Evolutionary conservation across 2,888 invertebrate genomes (phyloP), one percentile per base, ranked within the genome.

Genomic region (Toxonevra muliebris): DNA sequence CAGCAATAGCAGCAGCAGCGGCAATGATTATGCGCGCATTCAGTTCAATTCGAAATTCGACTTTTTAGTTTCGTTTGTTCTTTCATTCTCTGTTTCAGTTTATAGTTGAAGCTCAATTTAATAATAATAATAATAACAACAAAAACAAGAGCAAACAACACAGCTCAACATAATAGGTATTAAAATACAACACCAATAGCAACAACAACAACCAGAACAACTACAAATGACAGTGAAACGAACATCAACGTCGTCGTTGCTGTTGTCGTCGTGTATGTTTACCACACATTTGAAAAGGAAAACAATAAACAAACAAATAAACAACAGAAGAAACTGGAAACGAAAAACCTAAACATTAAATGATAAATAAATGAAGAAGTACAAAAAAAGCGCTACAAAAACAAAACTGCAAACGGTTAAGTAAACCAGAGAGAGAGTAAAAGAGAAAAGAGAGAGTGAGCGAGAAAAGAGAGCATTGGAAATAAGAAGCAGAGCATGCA

Each of bases 1-100:
- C 12, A 60, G n/a, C 63, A 60, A 43, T 61, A 67, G 50, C 57
- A 66, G 10, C 64, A 54, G 54, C 53, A 66, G 73, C 76, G 74
- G 74, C 48, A 61, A 55, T 41, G 19, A 41, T 30, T 30, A 30
- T 30, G 30, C 30, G 30, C 30, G 30, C 30, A 7, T 30, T 30
- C 2, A 30, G 30, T 30, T 30, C 58, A 48, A 13, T n/a, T 13
- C 48, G 30, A 50, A 9, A 41, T 59, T 48, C 30, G 59, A 13
- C n/a, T 48, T 15, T 48, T 15, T 13, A 13, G 48, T 13, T n/a
- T 15, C n/a, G 48, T 15, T 48, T 15, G 48, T 15, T 30, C 30
- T 4, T 7, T 30, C 30, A 5, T 30, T 48, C 48, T 8, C 48
- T 48, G 13, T 53, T 42, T 61, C 52, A 40, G 17, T 53, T 40